phyloP scores from a whole-genome alignment of 2,888 invertebrate genomes.

The Rhabditoides inermis region DNA sequence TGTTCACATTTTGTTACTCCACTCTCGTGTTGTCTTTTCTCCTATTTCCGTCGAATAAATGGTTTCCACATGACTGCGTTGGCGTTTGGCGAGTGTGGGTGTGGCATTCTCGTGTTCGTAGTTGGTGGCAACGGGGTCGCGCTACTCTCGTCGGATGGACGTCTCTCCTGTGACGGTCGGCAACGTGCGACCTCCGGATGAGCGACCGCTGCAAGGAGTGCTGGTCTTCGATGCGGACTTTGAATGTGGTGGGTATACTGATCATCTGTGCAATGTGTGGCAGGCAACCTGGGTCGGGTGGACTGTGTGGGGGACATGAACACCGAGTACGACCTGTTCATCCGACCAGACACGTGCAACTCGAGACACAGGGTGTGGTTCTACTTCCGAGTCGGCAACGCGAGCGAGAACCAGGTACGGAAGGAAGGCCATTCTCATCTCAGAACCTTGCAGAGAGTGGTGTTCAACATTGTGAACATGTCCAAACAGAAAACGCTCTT shows the following conservation, averaged over 20 bases:
- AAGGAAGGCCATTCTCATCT: not conserved
- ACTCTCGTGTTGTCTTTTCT: not conserved
- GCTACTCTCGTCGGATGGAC: not conserved
- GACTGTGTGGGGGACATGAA: slow-evolving; percentile 24
- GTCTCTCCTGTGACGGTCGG: slow-evolving; percentile 50
- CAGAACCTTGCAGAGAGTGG: slow-evolving; percentile 68
- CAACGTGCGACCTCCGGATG: slow-evolving; percentile 54
- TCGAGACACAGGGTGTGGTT: slow-evolving; percentile 89
- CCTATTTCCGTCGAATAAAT: too few species aligned
- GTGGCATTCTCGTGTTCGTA: too few species aligned
- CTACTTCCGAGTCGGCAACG: slow-evolving; percentile 71
- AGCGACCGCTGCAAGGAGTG: slow-evolving; percentile 54
- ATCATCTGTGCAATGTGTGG: not conserved
- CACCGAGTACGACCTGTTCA: slow-evolving; percentile 82
- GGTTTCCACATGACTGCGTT: too few species aligned
- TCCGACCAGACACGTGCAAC: slow-evolving; percentile 90
- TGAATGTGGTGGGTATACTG: slow-evolving; percentile 54
- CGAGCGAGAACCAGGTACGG: slow-evolving; percentile 28
- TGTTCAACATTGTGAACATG: slow-evolving; percentile 92
- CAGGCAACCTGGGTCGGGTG: slow-evolving; percentile 43
- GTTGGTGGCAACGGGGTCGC: too few species aligned
- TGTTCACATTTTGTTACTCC: not conserved
- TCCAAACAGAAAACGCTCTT: slow-evolving; percentile 83
- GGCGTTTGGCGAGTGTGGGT: too few species aligned
- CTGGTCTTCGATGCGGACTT: slow-evolving; percentile 58